phyloP scores from a whole-genome alignment of 2,888 invertebrate species.

The Drosophila buzzatii region DNA sequence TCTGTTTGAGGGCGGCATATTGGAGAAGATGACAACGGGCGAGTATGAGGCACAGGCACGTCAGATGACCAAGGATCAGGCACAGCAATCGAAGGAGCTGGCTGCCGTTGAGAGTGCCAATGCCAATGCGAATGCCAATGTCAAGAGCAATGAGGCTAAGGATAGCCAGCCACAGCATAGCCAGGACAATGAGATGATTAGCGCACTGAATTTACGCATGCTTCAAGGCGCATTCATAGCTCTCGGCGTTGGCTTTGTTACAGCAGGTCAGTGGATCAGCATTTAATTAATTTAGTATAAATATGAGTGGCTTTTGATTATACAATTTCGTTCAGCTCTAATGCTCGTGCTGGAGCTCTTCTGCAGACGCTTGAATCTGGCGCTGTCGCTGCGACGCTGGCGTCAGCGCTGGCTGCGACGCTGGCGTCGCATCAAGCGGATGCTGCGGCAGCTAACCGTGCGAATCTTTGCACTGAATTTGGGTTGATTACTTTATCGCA shows the following conservation, averaged over 20 bases:
- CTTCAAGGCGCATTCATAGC: slow-evolving; percentile 91
- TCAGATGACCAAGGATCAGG: slow-evolving; percentile 83
- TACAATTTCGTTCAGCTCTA: slow-evolving; percentile 44
- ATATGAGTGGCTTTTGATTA: not conserved
- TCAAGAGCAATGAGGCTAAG: slow-evolving; percentile 51
- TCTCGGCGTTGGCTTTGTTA: slow-evolving; percentile 88
- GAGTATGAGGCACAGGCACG: slow-evolving; percentile 91
- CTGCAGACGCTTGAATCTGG: slow-evolving; percentile 61
- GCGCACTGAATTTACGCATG: slow-evolving; percentile 90
- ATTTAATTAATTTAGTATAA: too few species aligned
- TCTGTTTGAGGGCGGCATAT: slow-evolving; percentile 91
- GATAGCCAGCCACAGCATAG: slow-evolving; percentile 28
- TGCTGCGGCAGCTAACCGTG: slow-evolving; percentile 52
- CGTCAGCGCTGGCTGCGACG: slow-evolving; percentile 49
- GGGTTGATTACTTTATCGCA: slow-evolving; percentile 55
- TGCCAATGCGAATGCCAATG: slow-evolving; percentile 60
- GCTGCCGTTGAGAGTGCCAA: slow-evolving; percentile 48
- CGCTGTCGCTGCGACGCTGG: slow-evolving; percentile 48
- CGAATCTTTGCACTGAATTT: slow-evolving; percentile 65
- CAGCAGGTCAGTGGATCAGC: slow-evolving; percentile 85
- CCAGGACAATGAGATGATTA: slow-evolving; percentile 83
- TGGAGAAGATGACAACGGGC: slow-evolving; percentile 91
- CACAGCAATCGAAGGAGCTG: slow-evolving; percentile 50
- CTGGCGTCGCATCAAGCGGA: slow-evolving; percentile 54
- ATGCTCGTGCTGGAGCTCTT: slow-evolving; percentile 70